These are phyloP conservation scores for Kuschelorhynchus macadamiae DNA, from an alignment of 2,888 invertebrate species.

Conservation along the genomic window DNA sequence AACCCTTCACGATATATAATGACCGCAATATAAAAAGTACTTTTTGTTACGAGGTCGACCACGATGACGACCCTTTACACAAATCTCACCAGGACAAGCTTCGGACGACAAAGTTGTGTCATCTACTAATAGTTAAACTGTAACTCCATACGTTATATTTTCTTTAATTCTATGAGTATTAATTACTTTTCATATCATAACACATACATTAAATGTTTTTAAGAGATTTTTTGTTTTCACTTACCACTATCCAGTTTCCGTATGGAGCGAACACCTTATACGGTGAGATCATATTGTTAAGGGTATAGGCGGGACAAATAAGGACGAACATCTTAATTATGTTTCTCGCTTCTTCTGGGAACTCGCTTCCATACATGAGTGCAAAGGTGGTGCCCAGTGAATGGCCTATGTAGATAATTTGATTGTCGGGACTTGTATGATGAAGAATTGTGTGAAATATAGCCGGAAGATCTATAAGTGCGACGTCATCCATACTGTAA, in stretches of 20 bases:
- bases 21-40: no score
- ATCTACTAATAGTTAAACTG: no score
- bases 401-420: slow-evolving; percentile 85
- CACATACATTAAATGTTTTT: no score
- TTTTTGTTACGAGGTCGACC: no score
- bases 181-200: no score
- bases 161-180: no score
- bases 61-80: no score
- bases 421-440: slow-evolving; percentile 57
- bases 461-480: slow-evolving; percentile 62
- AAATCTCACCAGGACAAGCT: no score
- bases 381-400: slow-evolving; percentile 88
- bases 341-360: slow-evolving; percentile 78
- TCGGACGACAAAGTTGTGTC: no score
- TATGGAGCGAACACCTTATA: slow-evolving; percentile 76
- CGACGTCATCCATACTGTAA: slow-evolving; percentile 64
- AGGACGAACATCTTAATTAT: slow-evolving; percentile 75
- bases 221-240: no score
- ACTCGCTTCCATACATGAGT: slow-evolving; percentile 78
- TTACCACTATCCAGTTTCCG: slow-evolving; percentile 62
- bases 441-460: slow-evolving; percentile 59
- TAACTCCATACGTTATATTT: no score
- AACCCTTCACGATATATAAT: no score
- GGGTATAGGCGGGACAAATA: slow-evolving; percentile 78
- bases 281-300: slow-evolving; percentile 74